phyloP scores from a whole-genome alignment of 2,113 vertebrate genomes.

The Alethe diademata region DNA sequence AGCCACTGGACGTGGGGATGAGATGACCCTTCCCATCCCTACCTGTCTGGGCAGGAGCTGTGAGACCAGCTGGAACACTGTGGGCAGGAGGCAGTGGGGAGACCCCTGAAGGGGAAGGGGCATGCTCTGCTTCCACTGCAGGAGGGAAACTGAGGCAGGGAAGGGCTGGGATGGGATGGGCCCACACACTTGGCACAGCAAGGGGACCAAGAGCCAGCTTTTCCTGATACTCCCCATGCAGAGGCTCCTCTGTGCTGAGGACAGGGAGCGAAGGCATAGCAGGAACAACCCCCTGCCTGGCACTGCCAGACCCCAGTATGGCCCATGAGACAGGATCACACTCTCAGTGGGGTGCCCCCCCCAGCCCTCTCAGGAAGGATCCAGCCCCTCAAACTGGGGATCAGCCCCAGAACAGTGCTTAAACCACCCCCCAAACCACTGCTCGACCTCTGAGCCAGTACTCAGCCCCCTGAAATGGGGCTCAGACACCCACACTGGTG shows the following conservation, averaged over 20 bases:
- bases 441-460: background rate
- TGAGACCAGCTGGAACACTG: background rate
- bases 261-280: background rate
- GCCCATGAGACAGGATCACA: background rate
- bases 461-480: background rate
- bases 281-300: background rate
- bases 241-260: rapidly evolving
- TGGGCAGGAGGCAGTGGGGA: rapidly evolving
- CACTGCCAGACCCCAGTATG: background rate
- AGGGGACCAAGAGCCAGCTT: background rate
- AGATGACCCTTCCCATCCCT: background rate
- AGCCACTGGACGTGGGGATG: rapidly evolving
- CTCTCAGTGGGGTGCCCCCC: background rate
- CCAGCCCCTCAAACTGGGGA: background rate
- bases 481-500: background rate
- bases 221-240: background rate
- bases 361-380: background rate
- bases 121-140: background rate
- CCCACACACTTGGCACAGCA: background rate
- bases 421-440: background rate
- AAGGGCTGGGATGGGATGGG: rapidly evolving
- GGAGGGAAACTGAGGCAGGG: background rate
- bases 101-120: background rate
- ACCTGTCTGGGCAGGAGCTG: background rate
- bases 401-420: rapidly evolving